These are phyloP conservation scores for Muscicapa comitata DNA, from an alignment of 2,797 vertebrate genomes.

Conservation along the genomic window DNA sequence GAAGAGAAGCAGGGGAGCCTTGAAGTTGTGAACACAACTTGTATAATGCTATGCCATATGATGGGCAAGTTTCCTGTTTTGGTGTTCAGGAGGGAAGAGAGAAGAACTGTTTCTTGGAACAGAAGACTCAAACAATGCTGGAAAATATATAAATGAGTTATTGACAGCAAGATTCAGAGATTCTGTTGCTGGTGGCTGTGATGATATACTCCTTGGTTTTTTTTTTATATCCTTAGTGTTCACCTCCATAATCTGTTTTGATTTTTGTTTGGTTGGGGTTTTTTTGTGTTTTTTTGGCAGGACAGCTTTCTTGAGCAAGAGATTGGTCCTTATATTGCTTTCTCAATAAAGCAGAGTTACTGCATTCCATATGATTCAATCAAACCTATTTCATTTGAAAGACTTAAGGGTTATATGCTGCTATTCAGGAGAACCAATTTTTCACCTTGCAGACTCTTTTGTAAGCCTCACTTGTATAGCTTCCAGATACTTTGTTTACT, in stretches of 20 bases:
- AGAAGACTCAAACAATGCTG: fast-evolving
- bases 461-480: not conserved
- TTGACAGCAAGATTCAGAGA: not conserved
- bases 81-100: not conserved
- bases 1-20: not conserved
- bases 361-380: not conserved
- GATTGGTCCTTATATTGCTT: not conserved
- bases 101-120: not conserved
- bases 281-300: not conserved
- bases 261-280: not conserved
- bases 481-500: not conserved
- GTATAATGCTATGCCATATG: not conserved
- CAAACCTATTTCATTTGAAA: not conserved
- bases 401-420: not conserved
- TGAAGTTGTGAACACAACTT: not conserved
- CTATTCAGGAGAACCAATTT: not conserved
- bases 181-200: not conserved
- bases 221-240: not conserved
- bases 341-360: not conserved
- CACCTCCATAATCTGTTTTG: not conserved
- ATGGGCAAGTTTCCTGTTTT: not conserved
- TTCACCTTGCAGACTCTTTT: not conserved
- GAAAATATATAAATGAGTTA: not conserved
- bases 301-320: not conserved
- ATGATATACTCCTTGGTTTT: not conserved